Evolutionary conservation across 2,797 vertebrate species (phyloP).

Genomic region (Chaetodon trifasciatus): DNA sequence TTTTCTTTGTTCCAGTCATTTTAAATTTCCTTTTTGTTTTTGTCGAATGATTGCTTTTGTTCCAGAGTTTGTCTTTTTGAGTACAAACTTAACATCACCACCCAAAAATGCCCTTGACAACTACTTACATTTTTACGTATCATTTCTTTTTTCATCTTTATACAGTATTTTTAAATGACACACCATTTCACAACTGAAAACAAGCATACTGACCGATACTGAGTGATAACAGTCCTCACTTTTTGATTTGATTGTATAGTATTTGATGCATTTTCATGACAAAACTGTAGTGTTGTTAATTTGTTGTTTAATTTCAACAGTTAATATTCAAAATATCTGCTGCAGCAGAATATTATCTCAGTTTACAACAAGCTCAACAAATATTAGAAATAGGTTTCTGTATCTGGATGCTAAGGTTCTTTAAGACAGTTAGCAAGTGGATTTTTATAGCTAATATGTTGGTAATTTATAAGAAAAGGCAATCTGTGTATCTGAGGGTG

Average conservation of each 20-base stretch:
- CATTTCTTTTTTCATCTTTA: not conserved
- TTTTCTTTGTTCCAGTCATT: not conserved
- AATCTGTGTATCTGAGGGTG: constrained; percentile 82
- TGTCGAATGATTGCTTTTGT: not conserved
- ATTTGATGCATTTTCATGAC: not conserved
- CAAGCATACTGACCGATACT: not conserved
- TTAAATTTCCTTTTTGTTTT: not conserved
- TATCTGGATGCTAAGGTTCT: constrained; percentile 52
- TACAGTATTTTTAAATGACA: not conserved
- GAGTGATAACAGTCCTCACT: not conserved
- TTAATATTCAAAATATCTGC: not conserved
- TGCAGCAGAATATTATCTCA: not conserved
- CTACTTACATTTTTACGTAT: not conserved
- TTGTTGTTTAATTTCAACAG: no score
- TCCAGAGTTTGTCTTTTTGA: not conserved
- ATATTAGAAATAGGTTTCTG: constrained; percentile 48
- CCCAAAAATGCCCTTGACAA: not conserved
- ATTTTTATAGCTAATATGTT: constrained; percentile 81
- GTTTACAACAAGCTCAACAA: constrained; percentile 46
- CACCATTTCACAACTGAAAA: not conserved
- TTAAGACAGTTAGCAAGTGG: constrained; percentile 73
- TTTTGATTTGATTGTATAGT: not conserved
- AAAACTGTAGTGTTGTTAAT: not conserved
- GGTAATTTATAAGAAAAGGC: constrained; percentile 82
- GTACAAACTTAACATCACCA: not conserved